A percentile compares a stretch with the other conserved stretches of the same genome.
These are phyloP conservation scores for Strongylocentrotus purpuratus DNA, from an alignment of 35 echinoderm and acorn worm species.

Conservation along the genomic window DNA sequence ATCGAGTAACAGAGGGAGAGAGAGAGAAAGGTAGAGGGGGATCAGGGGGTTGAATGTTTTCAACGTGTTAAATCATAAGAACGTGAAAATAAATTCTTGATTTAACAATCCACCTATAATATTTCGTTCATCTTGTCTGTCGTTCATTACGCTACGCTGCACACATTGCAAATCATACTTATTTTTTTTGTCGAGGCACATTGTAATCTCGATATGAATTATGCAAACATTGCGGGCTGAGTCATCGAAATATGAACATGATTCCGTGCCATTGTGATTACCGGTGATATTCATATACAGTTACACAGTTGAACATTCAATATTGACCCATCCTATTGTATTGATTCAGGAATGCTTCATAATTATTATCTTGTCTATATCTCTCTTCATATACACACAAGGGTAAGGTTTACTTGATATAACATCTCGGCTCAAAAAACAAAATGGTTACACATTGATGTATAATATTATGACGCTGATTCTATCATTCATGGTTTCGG, in stretches of 20 bases:
- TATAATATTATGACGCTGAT: background rate
- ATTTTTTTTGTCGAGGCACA: background rate
- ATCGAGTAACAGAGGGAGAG: too few relatives aligned
- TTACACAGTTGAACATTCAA: background rate
- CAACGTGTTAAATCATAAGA: too few relatives aligned
- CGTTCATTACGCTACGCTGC: too few relatives aligned
- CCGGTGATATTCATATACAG: background rate
- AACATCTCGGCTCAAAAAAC: background rate
- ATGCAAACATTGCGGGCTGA: background rate
- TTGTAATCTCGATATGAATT: constrained; percentile 1
- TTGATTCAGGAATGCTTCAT: background rate
- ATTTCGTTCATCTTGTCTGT: too few relatives aligned
- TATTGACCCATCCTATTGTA: background rate
- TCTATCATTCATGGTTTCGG: background rate
- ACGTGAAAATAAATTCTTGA: too few relatives aligned
- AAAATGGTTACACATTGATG: background rate
- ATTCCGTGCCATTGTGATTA: background rate
- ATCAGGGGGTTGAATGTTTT: too few relatives aligned
- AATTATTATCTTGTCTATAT: background rate
- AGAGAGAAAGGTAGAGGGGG: too few relatives aligned
- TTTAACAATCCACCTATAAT: too few relatives aligned
- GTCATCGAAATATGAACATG: background rate
- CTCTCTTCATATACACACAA: background rate
- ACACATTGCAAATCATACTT: too few relatives aligned
- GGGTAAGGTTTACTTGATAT: background rate